Conservation (phyloP, 2,888 invertebrate species). For the Acleris cristana region DNA sequence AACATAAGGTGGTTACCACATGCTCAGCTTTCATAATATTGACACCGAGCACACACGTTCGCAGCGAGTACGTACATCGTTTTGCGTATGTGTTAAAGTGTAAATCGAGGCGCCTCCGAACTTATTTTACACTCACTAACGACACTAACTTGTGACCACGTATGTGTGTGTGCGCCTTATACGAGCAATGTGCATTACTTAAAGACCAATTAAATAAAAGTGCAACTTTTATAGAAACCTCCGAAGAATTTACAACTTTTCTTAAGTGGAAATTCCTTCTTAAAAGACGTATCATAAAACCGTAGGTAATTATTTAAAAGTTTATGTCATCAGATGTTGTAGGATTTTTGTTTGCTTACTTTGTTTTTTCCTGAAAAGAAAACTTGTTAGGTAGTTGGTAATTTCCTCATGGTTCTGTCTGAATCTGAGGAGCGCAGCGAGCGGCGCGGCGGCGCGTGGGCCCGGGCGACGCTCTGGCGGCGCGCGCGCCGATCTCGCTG, state of each 20-base stretch:
- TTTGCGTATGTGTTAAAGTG: conserved; percentile 56
- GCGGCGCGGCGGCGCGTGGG: not conserved
- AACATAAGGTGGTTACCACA: conserved; percentile 54
- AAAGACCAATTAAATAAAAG: conserved; percentile 27
- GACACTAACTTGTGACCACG: conserved; percentile 42
- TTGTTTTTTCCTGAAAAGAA: not conserved
- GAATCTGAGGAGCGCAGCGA: not conserved
- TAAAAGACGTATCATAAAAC: not conserved
- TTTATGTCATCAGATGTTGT: not conserved
- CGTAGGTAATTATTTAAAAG: not conserved
- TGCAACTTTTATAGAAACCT: conserved; percentile 26
- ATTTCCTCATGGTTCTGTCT: not conserved
- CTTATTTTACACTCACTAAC: conserved; percentile 48
- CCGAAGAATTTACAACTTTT: conserved; percentile 16
- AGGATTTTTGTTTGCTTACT: not conserved
- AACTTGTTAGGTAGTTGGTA: not conserved
- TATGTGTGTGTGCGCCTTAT: conserved; percentile 41
- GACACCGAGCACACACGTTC: conserved; percentile 50
- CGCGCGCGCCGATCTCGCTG: conserved; percentile 23
- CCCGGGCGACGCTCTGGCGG: not conserved
- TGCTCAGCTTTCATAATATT: conserved; percentile 53
- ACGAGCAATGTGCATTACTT: conserved; percentile 33
- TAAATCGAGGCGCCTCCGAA: conserved; percentile 55
- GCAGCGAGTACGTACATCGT: conserved; percentile 42
- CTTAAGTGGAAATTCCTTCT: conserved; percentile 4